Evolutionary conservation across 2,113 vertebrate genomes (phyloP), one percentile per base, ranked within the genome.

Genomic region (Neolamprologus tretocephalus): DNA sequence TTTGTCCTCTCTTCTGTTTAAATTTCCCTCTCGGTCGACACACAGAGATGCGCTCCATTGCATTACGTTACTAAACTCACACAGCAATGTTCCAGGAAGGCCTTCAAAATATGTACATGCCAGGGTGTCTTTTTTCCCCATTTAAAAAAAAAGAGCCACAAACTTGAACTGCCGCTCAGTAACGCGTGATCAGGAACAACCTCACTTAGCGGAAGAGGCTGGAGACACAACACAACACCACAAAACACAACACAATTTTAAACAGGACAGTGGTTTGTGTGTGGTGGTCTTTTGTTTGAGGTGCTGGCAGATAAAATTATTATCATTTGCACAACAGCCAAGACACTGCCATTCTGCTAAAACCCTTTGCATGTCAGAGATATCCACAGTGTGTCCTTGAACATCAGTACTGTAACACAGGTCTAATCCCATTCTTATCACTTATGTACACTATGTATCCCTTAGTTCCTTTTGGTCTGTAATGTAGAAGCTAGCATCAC

Each of bases 1-100:
- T 42, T 40, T 9, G 14, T 19, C 47, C 82, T 73, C 16, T 28
- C 47, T 66, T 83, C 83, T 86, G 66, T 87, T 89, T 78, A 73
- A 86, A 31, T 78, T 73, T 37, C 19, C 14, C 45, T 21, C 58
- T 80, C 5, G 4, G 78, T 31, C 71, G 1, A 33, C 83, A 91
- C 82, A 35, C 37, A 83, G 13, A 68, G 40, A 80, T 40, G 19
- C 3, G 54, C 63, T 61, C 2, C 8, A 7, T 8, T 63, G 35
- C 40, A 7, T 53, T 19, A 19, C n/a, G 16, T 58, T 45, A 45
- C 83, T 37, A 51, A 17, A 45, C 35, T 49, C 11, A 7, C 57
- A 12, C 26, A 9, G 54, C 47, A 2, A 3, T 28, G 57, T 68
- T 49, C 66, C 61, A 14, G 12, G 14, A 28, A 26, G 53, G 26